Base-by-base conservation (phyloP, 2,113 vertebrate genomes). In the Gnathochromis pfefferi region DNA sequence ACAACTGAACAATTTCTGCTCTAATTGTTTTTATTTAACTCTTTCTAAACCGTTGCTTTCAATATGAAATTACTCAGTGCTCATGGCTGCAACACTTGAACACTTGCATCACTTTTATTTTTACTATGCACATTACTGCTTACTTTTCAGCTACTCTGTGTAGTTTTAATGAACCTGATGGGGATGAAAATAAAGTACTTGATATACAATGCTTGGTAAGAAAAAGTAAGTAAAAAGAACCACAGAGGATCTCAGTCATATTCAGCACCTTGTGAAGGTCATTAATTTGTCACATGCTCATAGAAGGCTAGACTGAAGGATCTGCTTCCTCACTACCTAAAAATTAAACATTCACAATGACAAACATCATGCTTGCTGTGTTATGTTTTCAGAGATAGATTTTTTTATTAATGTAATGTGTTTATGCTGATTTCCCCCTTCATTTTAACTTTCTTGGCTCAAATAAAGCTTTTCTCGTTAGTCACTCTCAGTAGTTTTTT, bases 311-410 rank as follows among this genome's bases (percentile, higher is more conserved):
- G 70, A 31, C 4, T 19, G 16, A 28, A 47, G 23, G 70, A 28
- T 28, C 23, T 49, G 42, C 42, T 75, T 78, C 31, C 42, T 31
- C 5, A 28, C 23, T n/a, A 12, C 17, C 1, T 31, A 78, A 4
- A 51, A 49, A 13, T 75, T 17, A 19, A 17, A 75, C 23, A 28
- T 31, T 78, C 70, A 78, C 42, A 49, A 17, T 78, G 9, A 49
- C 16, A 10, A 19, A 78, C 7, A 78, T 4, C 70, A 47, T 17
- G 1, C 26, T 17, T 45, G 6, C 13, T 45, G 9, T 26, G 68
- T 28, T 73, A 0, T 73, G 42, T 31, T 78, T 49, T 47, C 7
- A 2, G 23, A 26, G 3, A 45, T 26, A 45, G 12, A 45, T 10
- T 73, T 19, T 78, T 75, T 63, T 35, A 63, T 63, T 35, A 63